Evolutionary conservation across 1,140 invertebrate genomes (phyloP).

Genomic region (Oryctes rhinoceros): DNA sequence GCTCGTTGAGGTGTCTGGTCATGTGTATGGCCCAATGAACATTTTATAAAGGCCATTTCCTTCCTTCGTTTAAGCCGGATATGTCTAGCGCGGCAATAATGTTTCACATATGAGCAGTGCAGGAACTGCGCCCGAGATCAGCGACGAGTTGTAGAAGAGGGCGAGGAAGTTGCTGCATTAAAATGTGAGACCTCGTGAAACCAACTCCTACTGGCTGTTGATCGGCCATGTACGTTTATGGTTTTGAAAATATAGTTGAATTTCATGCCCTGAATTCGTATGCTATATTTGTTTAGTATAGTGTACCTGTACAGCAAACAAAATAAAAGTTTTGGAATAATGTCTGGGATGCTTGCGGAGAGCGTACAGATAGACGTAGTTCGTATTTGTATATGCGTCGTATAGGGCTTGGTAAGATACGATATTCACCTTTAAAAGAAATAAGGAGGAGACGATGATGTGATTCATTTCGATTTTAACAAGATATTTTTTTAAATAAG

Average conservation of each 20-base stretch:
- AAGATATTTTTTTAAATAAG: too few relatives aligned
- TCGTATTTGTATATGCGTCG: too few relatives aligned
- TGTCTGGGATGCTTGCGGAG: too few relatives aligned
- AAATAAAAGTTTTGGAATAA: too few relatives aligned
- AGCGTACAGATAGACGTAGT: too few relatives aligned
- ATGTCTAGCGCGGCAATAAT: constrained; percentile 45
- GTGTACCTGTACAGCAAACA: background rate
- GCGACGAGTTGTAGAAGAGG: background rate
- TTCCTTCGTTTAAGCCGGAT: constrained; percentile 46
- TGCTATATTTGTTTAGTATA: background rate
- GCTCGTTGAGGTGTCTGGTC: constrained; percentile 9
- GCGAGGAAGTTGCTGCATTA: background rate
- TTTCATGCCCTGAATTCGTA: background rate
- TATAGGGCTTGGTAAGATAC: too few relatives aligned
- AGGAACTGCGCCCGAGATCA: constrained; percentile 42
- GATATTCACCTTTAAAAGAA: too few relatives aligned
- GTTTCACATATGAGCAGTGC: constrained; percentile 47
- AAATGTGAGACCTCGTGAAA: constrained; percentile 12
- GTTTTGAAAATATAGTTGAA: constrained; percentile 26
- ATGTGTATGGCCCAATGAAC: constrained; percentile 38
- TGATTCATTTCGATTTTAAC: too few relatives aligned
- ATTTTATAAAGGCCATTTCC: constrained; percentile 49
- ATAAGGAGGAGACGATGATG: too few relatives aligned
- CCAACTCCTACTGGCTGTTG: constrained; percentile 7
- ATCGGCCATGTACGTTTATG: constrained; percentile 24